Evolutionary conservation across 35 echinoderm and acorn worm species (phyloP).

Genomic region (Hemicentrotus pulcherrimus): DNA sequence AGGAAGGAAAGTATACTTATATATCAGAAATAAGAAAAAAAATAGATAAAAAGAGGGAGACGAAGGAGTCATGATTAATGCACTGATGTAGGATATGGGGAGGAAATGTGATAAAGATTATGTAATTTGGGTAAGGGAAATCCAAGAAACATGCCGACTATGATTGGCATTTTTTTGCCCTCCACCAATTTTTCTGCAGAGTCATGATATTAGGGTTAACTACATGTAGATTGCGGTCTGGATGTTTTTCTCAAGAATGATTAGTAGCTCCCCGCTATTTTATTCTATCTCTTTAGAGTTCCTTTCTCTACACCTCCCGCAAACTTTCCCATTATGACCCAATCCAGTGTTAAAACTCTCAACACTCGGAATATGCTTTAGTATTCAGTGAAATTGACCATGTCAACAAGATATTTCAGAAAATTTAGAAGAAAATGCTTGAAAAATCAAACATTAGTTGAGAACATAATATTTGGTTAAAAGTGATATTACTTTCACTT

Average conservation of each 20-base stretch:
- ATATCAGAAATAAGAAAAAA: neutral
- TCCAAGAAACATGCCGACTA: neutral
- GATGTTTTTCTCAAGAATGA: neutral
- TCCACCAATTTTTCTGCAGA: neutral
- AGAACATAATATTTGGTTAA: too few relatives aligned
- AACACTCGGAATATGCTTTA: too few relatives aligned
- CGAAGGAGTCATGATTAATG: neutral
- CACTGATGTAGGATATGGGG: neutral
- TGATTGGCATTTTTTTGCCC: conserved; percentile 32
- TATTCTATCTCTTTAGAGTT: neutral
- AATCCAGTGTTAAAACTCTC: too few relatives aligned
- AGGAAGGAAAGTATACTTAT: too few relatives aligned
- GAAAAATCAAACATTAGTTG: too few relatives aligned
- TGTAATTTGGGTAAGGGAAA: conserved; percentile 3
- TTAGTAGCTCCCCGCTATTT: neutral
- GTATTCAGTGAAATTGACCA: too few relatives aligned
- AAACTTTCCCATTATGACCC: too few relatives aligned
- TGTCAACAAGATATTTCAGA: too few relatives aligned
- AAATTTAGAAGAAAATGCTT: too few relatives aligned
- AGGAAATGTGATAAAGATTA: conserved; percentile 27
- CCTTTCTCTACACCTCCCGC: neutral
- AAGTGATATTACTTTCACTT: too few relatives aligned
- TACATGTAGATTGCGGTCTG: neutral
- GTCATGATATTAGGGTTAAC: neutral
- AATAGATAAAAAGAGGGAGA: neutral